These are phyloP conservation scores for Ondatra zibethicus DNA, from an alignment of 2,113 vertebrate genomes.

Conservation along the genomic window DNA sequence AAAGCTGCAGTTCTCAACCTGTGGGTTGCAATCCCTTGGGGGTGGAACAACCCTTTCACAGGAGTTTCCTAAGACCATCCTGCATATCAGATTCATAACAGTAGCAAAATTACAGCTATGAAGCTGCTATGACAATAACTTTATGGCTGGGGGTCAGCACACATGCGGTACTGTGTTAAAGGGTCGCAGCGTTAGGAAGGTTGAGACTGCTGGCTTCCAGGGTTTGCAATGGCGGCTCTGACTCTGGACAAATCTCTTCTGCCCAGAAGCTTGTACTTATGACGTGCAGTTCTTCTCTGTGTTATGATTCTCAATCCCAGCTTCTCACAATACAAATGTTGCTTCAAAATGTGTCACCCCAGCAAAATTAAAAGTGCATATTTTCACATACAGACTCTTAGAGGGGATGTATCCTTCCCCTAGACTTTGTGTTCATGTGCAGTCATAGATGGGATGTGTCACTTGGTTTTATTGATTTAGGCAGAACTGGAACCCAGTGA, in stretches of 20 bases:
- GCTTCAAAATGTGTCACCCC: neutral
- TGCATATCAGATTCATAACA: neutral
- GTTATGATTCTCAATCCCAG: neutral
- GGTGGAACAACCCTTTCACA: neutral
- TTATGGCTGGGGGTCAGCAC: neutral
- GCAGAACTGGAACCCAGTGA: neutral
- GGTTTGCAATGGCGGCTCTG: constrained; percentile 42
- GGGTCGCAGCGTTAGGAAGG: neutral
- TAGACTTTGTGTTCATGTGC: too few relatives aligned
- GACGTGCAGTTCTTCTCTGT: neutral
- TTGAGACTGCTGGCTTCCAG: neutral
- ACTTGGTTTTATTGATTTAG: neutral
- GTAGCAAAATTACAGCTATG: neutral
- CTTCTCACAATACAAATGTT: neutral
- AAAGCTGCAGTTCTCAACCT: neutral
- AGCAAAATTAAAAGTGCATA: neutral
- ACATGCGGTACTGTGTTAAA: neutral
- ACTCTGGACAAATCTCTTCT: constrained; percentile 9
- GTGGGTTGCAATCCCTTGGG: neutral
- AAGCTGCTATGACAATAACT: neutral
- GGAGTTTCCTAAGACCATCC: neutral
- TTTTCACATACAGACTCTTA: neutral
- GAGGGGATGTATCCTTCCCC: neutral
- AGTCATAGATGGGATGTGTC: neutral
- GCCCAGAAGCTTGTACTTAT: neutral